Evolutionary conservation across 2,797 vertebrate species (phyloP), one percentile per base, ranked within the genome.

Genomic region (Bradypus variegatus): DNA sequence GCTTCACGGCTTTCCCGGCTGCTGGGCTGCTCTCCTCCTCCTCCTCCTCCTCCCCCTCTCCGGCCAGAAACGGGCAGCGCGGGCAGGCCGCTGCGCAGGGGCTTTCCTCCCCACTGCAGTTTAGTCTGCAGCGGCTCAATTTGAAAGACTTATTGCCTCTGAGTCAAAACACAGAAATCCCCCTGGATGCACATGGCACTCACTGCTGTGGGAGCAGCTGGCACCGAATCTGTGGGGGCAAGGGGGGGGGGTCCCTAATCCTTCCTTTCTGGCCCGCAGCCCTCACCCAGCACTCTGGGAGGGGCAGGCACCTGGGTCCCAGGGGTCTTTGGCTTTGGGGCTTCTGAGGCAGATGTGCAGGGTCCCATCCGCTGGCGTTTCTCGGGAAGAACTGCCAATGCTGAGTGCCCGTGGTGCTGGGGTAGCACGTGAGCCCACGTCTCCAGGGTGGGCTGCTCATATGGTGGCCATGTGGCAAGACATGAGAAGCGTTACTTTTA

Each of bases 151-250:
- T 45, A 13, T 16, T 84, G 91, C 90, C 80, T 95, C 90, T 95
- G 92, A 96, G 94, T 94, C 94, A 95, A 95, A 96, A 92, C 94
- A 91, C 48, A 92, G 41, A 96, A 95, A 94, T 94, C 93, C 94
- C 94, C 95, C 53, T 82, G 92, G 76, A 82, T 70, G 73, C 19
- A 14, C 38, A 0, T 21, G 11, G 4, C 33, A 69, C 75, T 45
- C 4, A n/a, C 45, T 29, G 55, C n/a, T 1, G 8, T 14, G 27
- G 58, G 36, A 55, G 81, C 76, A 41, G 29, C 84, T 67, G 86
- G 86, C 1, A 33, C 77, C 73, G 41, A 45, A 83, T 48, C 53
- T 36, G 41, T 50, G 67, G 27, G 29, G 69, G 36, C n/a, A 2
- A 27, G 25, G 55, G 73, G 83, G 73, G 83, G 45, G 48, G 58